Evolutionary conservation across 2,113 vertebrate species (phyloP), one percentile per base, ranked within the genome.

Genomic region (Burhinus oedicnemus): DNA sequence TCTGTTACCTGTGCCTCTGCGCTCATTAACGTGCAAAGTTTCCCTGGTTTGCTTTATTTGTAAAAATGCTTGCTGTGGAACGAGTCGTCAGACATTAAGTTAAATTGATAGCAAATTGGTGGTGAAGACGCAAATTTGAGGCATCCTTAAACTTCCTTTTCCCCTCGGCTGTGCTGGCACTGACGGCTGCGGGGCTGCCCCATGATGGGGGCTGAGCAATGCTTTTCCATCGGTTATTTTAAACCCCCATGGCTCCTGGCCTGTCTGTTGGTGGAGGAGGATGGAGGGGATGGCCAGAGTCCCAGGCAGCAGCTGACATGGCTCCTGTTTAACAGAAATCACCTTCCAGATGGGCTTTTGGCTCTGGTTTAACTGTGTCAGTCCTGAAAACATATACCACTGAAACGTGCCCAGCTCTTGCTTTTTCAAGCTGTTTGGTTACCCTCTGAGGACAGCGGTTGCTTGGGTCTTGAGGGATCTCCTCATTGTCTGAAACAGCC

Each of bases 1-100:
- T 51, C 16, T 4, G 38, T 44, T 29, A 36, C 32, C 58, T 36
- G n/a, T 11, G 12, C 8, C 10, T 72, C 69, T 81, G 49, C 19
- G 7, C 15, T 69, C 10, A 3, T 0, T 36, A 38, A 34, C 1
- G 1, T 10, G 12, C 17, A 34, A 23, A 77, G 5, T 27, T 81
- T 71, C 54, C 15, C 27, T 20, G 4, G 3, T 38, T 84, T 54
- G 8, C 51, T 74, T 40, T 45, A n/a, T 14, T 42, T 64, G n/a
- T 44, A 82, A 58, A 74, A 82, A 64, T 6, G 23, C 17, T 45
- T 29, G 22, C 25, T 58, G 38, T 18, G 10, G 10, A 58, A 32
- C 18, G 32, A 83, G 25, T 36, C 4, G 5, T 17, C 20, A 12
- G 38, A 14, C 1, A 2, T 6, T 5, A 40, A 47, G 3, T 15